These are phyloP conservation scores for Mesoligia furuncula DNA, from an alignment of 2,888 invertebrate species.

Conservation along the genomic window DNA sequence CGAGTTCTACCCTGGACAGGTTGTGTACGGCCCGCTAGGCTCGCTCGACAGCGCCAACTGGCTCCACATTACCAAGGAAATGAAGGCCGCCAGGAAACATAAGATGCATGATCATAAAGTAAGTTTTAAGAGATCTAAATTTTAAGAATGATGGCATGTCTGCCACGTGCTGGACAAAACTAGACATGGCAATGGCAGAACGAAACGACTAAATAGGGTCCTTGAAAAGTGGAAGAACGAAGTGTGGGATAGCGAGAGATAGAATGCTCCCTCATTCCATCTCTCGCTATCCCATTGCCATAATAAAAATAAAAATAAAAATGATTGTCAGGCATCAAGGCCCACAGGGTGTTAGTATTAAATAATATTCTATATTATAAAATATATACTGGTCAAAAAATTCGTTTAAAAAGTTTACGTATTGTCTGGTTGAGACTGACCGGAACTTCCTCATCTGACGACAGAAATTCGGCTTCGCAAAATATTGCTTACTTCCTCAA, in stretches of 20 bases:
- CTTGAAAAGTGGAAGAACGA: background rate
- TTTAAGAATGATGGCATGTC: background rate
- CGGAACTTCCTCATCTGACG: background rate
- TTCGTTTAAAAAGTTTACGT: background rate
- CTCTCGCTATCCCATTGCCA: too few species aligned
- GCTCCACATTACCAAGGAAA: constrained; percentile 94
- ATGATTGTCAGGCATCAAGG: too few species aligned
- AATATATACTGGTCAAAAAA: background rate
- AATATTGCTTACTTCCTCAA: background rate
- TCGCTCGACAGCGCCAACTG: constrained; percentile 95
- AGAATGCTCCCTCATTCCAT: too few species aligned
- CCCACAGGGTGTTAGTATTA: too few species aligned
- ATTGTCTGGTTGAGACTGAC: background rate
- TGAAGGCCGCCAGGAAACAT: constrained; percentile 92
- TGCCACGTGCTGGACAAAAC: background rate
- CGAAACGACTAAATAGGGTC: background rate
- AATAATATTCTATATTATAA: too few species aligned
- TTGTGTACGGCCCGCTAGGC: constrained; percentile 93
- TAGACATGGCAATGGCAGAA: background rate
- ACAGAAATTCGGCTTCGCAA: too few species aligned
- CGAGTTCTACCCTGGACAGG: constrained; percentile 88
- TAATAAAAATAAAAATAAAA: background rate
- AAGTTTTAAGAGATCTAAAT: background rate
- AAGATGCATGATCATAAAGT: constrained; percentile 91
- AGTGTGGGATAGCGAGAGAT: background rate